Evolutionary conservation across 2,888 invertebrate genomes (phyloP).

Genomic region (Stramonita haemastoma): DNA sequence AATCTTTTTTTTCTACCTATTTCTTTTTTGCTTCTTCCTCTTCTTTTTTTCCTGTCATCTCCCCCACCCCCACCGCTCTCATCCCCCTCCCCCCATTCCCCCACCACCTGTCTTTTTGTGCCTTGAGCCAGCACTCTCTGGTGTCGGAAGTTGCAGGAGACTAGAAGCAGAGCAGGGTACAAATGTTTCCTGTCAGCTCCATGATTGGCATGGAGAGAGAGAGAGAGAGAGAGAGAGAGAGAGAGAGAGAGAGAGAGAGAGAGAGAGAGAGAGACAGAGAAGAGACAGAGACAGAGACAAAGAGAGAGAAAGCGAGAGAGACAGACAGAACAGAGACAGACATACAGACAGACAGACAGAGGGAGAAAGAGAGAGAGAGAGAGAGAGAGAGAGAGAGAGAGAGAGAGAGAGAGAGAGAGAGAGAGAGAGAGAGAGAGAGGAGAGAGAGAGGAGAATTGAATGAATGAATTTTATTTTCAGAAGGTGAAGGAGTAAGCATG

Average conservation of each 20-base stretch:
- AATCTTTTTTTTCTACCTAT: too few species aligned
- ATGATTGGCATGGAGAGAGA: neutral
- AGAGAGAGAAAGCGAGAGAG: constrained; percentile 3
- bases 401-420: constrained; percentile 16
- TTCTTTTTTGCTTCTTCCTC: too few species aligned
- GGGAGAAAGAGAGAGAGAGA: neutral
- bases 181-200: too few species aligned
- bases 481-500: too few species aligned
- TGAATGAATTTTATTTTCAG: too few species aligned
- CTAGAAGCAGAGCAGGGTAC: neutral
- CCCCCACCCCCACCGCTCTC: too few species aligned
- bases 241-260: constrained; percentile 21
- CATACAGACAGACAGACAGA: constrained; percentile 7
- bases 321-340: neutral
- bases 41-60: too few species aligned
- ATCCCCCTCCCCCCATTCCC: too few species aligned
- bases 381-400: neutral
- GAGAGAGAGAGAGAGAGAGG: constrained; percentile 12
- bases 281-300: neutral
- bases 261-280: neutral
- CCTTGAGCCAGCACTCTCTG: too few species aligned
- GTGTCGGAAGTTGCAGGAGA: neutral
- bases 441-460: neutral
- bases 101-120: too few species aligned
- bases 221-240: constrained; percentile 24